phyloP scores from a whole-genome alignment of 2,888 invertebrate species.

The Sphaerophoria rueppellii region DNA sequence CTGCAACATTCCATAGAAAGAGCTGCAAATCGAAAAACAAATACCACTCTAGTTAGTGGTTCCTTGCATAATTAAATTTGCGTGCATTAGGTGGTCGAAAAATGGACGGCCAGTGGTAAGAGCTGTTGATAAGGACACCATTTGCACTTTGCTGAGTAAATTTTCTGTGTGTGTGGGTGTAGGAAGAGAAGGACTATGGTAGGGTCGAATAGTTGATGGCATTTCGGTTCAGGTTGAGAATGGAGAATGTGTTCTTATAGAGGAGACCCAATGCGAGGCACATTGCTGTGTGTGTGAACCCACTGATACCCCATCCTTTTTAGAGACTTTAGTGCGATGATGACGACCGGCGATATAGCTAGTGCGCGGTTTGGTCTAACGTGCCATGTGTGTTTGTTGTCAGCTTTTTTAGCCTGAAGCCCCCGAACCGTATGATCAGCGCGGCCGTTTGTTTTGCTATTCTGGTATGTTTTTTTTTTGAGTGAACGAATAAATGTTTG shows the following conservation, averaged over 20 bases:
- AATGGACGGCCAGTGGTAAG: slow-evolving; percentile 15
- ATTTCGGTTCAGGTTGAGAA: background rate
- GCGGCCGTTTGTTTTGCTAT: slow-evolving; percentile 64
- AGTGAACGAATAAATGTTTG: slow-evolving; percentile 11
- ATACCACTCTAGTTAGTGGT: slow-evolving; percentile 74
- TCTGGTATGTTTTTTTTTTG: slow-evolving; percentile 33
- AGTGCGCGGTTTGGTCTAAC: slow-evolving; percentile 38
- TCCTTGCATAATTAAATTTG: slow-evolving; percentile 73
- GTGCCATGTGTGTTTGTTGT: slow-evolving; percentile 62
- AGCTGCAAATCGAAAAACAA: slow-evolving; percentile 73
- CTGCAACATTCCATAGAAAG: slow-evolving; percentile 69
- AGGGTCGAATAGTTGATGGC: background rate
- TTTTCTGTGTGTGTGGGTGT: background rate
- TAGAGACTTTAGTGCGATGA: background rate
- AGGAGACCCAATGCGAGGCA: slow-evolving; percentile 45
- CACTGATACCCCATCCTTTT: slow-evolving; percentile 19
- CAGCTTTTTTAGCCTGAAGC: slow-evolving; percentile 55
- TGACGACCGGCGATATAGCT: background rate
- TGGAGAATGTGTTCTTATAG: background rate
- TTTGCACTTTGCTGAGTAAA: slow-evolving; percentile 9
- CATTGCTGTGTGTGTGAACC: slow-evolving; percentile 46
- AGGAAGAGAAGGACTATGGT: background rate
- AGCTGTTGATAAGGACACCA: slow-evolving; percentile 48
- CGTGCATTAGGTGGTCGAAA: slow-evolving; percentile 65
- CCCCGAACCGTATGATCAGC: slow-evolving; percentile 54